Evolutionary conservation across 2,113 vertebrate genomes (phyloP).

Genomic region (Pleuronectes platessa): DNA sequence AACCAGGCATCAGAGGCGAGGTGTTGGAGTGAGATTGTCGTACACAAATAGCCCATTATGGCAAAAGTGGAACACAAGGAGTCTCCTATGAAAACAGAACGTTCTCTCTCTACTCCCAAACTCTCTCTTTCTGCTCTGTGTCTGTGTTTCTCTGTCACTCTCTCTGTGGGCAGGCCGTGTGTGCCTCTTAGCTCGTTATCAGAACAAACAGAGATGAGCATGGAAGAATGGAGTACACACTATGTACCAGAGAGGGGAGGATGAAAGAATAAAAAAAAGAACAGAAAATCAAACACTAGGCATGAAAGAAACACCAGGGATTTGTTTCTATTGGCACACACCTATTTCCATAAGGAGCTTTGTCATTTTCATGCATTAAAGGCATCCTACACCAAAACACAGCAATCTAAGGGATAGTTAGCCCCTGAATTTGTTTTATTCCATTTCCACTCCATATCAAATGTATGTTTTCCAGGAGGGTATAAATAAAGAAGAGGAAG

Average conservation of each 20-base stretch:
- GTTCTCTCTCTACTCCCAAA: slow-evolving; percentile 32
- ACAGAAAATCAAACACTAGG: slow-evolving; percentile 56
- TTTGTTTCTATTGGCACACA: slow-evolving; percentile 29
- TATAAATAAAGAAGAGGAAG: slow-evolving; percentile 5
- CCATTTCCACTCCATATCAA: slow-evolving; percentile 38
- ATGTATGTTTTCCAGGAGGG: slow-evolving; percentile 43
- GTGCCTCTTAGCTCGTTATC: slow-evolving; percentile 66
- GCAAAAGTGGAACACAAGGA: slow-evolving; percentile 75
- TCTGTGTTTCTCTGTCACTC: slow-evolving; percentile 26
- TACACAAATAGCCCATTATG: slow-evolving; percentile 78
- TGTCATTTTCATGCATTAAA: slow-evolving; percentile 53
- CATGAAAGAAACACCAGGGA: slow-evolving; percentile 37
- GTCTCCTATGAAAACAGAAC: slow-evolving; percentile 69
- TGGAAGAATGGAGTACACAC: slow-evolving; percentile 57
- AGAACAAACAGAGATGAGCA: slow-evolving; percentile 73
- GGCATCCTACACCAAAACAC: not conserved
- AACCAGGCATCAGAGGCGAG: slow-evolving; percentile 72
- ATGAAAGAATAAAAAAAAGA: slow-evolving; percentile 54
- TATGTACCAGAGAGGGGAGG: slow-evolving; percentile 44
- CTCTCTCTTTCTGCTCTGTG: slow-evolving; percentile 14
- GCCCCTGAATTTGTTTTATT: slow-evolving; percentile 11
- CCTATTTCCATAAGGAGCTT: slow-evolving; percentile 51
- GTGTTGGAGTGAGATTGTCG: slow-evolving; percentile 69
- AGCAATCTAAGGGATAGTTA: not conserved
- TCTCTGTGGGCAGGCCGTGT: slow-evolving; percentile 59